These are phyloP conservation scores for Nebria salina DNA, from an alignment of 2,888 invertebrate genomes.

Conservation along the genomic window DNA sequence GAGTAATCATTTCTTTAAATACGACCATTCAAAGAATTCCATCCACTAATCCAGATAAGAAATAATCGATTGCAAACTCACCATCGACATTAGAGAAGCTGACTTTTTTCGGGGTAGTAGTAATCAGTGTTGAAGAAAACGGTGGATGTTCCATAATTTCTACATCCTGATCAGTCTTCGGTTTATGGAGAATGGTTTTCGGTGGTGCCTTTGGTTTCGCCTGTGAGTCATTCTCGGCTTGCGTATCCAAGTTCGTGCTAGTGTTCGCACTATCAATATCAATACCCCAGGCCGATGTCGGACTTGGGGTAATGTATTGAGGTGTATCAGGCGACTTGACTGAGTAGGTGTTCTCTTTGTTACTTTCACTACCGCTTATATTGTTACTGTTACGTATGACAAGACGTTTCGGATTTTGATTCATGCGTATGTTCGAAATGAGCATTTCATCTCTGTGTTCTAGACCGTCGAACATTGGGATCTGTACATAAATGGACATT, in stretches of 20 bases:
- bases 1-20: too few species aligned
- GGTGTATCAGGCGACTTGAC: background rate
- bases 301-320: background rate
- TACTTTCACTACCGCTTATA: background rate
- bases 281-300: background rate
- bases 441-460: slow-evolving; percentile 36
- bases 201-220: background rate
- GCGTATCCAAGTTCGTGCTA: background rate
- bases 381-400: slow-evolving; percentile 26
- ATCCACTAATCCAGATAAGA: too few species aligned
- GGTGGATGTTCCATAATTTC: background rate
- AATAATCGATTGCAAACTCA: background rate
- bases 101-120: slow-evolving; percentile 13
- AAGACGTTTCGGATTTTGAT: slow-evolving; percentile 37
- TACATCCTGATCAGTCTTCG: background rate
- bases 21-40: too few species aligned
- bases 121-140: slow-evolving; percentile 39
- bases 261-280: background rate
- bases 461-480: slow-evolving; percentile 41
- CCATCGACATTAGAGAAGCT: slow-evolving; percentile 26
- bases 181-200: background rate
- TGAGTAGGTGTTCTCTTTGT: background rate
- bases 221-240: too few species aligned
- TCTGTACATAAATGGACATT: background rate
- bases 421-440: slow-evolving; percentile 33